phyloP scores from a whole-genome alignment of 2,113 vertebrate species.

The Callopanchax toddi region DNA sequence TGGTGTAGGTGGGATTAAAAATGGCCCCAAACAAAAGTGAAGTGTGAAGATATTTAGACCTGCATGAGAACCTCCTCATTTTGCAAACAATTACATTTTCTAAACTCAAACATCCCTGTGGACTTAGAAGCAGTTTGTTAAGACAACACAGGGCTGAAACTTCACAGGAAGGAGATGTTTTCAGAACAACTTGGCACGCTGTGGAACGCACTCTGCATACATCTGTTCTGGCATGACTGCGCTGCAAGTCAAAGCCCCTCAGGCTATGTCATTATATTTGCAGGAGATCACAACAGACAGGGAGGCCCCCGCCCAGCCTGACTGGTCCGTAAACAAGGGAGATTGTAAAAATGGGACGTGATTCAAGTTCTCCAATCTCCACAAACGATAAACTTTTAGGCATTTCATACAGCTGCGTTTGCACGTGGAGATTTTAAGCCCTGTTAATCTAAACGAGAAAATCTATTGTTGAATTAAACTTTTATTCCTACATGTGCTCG shows the following conservation, averaged over 20 bases:
- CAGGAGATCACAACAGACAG: slow-evolving; percentile 30
- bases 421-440: neutral
- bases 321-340: slow-evolving; percentile 6
- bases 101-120: neutral
- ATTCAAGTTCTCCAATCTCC: neutral
- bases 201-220: neutral
- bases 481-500: too few species aligned
- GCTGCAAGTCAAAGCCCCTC: slow-evolving; percentile 19
- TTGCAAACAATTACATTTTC: neutral
- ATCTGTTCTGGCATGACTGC: slow-evolving; percentile 17
- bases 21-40: too few species aligned
- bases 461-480: too few species aligned
- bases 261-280: slow-evolving; percentile 18
- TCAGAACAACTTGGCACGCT: neutral
- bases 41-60: too few species aligned
- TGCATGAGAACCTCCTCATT: neutral
- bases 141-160: neutral
- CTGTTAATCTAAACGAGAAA: neutral
- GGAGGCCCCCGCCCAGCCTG: neutral
- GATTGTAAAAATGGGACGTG: neutral
- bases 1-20: too few species aligned
- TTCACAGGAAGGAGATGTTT: neutral
- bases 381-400: neutral
- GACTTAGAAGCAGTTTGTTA: too few species aligned
- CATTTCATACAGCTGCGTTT: neutral